Percentiles rank a stretch among this genome's conserved stretches.
phyloP scores from a whole-genome alignment of 1,140 invertebrate species.

The Argopecten irradians region DNA sequence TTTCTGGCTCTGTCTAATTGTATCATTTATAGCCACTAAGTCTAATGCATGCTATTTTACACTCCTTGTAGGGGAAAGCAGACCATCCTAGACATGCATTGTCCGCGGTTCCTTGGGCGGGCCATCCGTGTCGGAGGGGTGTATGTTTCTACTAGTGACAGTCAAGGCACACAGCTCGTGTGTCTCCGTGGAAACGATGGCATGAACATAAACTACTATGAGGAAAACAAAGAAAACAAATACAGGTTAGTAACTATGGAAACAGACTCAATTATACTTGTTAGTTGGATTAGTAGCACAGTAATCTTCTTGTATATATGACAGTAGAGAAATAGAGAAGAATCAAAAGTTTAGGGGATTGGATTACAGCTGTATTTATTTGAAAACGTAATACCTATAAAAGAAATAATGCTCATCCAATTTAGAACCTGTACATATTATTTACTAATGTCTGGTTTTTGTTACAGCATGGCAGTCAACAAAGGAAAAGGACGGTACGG shows the following conservation, averaged over 20 bases:
- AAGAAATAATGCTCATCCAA: not conserved
- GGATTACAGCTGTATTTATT: not conserved
- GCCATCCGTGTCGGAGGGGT: conserved; percentile 74
- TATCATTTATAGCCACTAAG: not conserved
- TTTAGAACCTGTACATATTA: not conserved
- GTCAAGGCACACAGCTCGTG: conserved; percentile 72
- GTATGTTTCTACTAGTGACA: conserved; percentile 78
- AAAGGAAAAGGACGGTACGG: conserved; percentile 49
- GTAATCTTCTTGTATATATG: not conserved
- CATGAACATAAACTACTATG: conserved; percentile 40
- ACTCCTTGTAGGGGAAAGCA: conserved; percentile 64
- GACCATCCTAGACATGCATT: conserved; percentile 79
- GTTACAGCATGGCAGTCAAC: conserved; percentile 13
- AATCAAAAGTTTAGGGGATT: not conserved
- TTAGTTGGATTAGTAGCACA: not conserved
- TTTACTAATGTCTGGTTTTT: not conserved
- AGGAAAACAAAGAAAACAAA: conserved; percentile 63
- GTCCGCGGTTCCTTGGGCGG: conserved; percentile 80
- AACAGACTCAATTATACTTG: not conserved
- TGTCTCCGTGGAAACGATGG: conserved; percentile 64
- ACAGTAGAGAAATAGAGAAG: not conserved
- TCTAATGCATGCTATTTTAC: conserved; percentile 9
- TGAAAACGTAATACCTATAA: too few species aligned
- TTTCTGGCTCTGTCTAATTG: not conserved
- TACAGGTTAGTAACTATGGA: conserved; percentile 42